Conservation (phyloP, 2,113 vertebrate genomes). For the Indicator indicator region DNA sequence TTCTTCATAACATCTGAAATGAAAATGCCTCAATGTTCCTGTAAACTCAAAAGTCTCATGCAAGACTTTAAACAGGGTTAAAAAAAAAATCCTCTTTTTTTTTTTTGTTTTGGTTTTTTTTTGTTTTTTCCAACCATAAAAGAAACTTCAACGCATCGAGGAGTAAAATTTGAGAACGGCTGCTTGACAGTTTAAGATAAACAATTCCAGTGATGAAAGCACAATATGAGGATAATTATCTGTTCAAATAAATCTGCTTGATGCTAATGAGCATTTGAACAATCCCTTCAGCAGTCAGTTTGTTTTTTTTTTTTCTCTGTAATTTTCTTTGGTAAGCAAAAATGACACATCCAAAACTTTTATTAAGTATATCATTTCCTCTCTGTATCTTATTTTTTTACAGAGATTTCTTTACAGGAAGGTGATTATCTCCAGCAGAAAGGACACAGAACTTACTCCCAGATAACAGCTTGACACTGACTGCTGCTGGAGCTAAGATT, state of each 20-base stretch:
- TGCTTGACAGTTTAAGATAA: constrained; percentile 55
- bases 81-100: background rate
- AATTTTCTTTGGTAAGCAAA: constrained; percentile 55
- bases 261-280: constrained; percentile 59
- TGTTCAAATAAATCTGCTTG: constrained; percentile 67
- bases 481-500: background rate
- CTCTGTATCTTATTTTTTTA: background rate
- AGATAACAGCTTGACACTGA: background rate
- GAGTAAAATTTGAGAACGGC: constrained; percentile 33
- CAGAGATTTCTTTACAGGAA: background rate
- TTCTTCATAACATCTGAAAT: background rate
- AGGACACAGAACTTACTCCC: background rate
- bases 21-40: background rate
- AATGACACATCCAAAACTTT: constrained; percentile 24
- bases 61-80: constrained; percentile 12
- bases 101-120: background rate
- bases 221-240: constrained; percentile 66
- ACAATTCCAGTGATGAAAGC: constrained; percentile 66
- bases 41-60: background rate
- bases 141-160: constrained; percentile 20
- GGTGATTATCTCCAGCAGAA: background rate
- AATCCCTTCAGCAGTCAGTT: constrained; percentile 38
- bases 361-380: background rate
- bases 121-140: constrained; percentile 13
- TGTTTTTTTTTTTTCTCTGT: background rate